Conservation (phyloP, 2,113 vertebrate genomes). For the Tyrannus savana region DNA sequence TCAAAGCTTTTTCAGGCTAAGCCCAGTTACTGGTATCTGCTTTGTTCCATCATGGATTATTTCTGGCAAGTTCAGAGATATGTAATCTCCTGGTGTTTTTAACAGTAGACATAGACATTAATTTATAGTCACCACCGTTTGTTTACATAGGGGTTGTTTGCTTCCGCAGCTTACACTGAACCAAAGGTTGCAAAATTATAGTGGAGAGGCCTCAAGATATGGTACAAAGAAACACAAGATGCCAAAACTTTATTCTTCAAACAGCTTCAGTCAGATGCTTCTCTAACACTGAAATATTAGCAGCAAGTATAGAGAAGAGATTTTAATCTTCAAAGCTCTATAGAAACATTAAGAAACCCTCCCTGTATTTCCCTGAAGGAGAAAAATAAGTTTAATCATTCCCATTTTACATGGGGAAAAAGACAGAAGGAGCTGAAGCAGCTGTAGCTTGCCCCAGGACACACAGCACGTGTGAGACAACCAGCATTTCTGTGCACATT, state of each 20-base stretch:
- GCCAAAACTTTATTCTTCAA: slow-evolving; percentile 41
- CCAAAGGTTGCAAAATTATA: slow-evolving; percentile 19
- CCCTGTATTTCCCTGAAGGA: slow-evolving; percentile 33
- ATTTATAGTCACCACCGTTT: not conserved
- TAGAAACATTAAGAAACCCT: slow-evolving; percentile 45
- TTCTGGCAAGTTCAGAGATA: not conserved
- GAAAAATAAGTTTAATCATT: slow-evolving; percentile 48
- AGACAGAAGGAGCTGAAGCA: slow-evolving; percentile 6
- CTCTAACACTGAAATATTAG: slow-evolving; percentile 47
- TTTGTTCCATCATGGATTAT: not conserved
- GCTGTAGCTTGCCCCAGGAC: slow-evolving; percentile 51
- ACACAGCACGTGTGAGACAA: slow-evolving; percentile 24
- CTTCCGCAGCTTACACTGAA: not conserved
- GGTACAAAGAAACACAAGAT: slow-evolving; percentile 21
- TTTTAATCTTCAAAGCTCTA: slow-evolving; percentile 63
- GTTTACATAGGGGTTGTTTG: not conserved
- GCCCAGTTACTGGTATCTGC: not conserved
- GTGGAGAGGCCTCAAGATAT: not conserved
- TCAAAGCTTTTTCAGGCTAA: not conserved
- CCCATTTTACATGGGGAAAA: slow-evolving; percentile 27
- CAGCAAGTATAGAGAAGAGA: slow-evolving; percentile 28
- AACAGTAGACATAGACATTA: not conserved
- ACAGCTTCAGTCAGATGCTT: slow-evolving; percentile 5
- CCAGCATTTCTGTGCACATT: not conserved
- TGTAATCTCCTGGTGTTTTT: not conserved